These are phyloP conservation scores for Tenthredo distinguenda DNA, from an alignment of 2,888 invertebrate species.

Conservation along the genomic window DNA sequence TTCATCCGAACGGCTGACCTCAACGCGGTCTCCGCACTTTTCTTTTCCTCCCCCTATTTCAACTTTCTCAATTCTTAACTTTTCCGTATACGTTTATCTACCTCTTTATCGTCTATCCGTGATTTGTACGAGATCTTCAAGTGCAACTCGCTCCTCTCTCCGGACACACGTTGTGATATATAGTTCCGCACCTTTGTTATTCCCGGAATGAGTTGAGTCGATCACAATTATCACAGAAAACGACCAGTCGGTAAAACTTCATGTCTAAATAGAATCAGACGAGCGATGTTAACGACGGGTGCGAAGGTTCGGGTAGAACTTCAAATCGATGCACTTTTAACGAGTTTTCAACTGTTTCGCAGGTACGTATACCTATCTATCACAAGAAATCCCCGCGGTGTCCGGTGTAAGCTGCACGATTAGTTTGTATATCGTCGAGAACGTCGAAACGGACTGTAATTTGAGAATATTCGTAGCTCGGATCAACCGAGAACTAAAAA, in stretches of 20 bases:
- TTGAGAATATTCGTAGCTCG: not conserved
- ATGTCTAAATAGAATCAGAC: not conserved
- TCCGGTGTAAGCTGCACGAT: not conserved
- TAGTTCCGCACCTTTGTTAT: not conserved
- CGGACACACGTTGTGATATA: not conserved
- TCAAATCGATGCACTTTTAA: not conserved
- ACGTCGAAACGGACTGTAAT: not conserved
- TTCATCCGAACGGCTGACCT: constrained; percentile 68
- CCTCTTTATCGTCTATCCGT: not conserved
- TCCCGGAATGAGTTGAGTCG: not conserved
- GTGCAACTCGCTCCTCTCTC: not conserved
- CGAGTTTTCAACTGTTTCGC: not conserved
- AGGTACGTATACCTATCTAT: not conserved
- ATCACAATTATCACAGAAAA: constrained; percentile 1
- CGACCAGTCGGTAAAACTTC: not conserved
- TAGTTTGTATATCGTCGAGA: not conserved
- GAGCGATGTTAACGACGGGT: not conserved
- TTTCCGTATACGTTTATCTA: not conserved
- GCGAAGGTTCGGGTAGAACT: not conserved
- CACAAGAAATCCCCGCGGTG: not conserved
- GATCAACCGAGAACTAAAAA: not conserved
- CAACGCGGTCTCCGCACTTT: constrained; percentile 22
- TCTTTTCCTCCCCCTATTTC: not conserved
- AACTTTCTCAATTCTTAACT: constrained; percentile 7
- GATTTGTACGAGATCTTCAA: not conserved